Evolutionary conservation across 2,888 invertebrate genomes (phyloP), one percentile per base, ranked within the genome.

Genomic region (Apodemia mormo): DNA sequence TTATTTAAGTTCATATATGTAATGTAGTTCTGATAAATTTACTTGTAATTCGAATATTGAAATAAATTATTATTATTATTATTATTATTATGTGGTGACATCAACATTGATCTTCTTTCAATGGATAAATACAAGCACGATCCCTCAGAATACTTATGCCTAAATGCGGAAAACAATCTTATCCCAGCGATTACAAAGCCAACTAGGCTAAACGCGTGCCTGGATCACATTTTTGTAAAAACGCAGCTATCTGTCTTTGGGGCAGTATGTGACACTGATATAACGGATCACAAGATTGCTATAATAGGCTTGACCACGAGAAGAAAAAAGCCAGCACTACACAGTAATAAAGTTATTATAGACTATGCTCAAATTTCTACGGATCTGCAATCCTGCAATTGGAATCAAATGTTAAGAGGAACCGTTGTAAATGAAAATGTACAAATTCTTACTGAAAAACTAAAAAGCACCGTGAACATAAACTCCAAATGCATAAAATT

Each of bases 1-100:
- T n/a, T n/a, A n/a, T n/a, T n/a, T n/a, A n/a, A n/a, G n/a, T n/a
- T n/a, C n/a, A n/a, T n/a, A n/a, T n/a, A n/a, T n/a, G n/a, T n/a
- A n/a, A n/a, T n/a, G n/a, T n/a, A n/a, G n/a, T n/a, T n/a, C n/a
- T n/a, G n/a, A n/a, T n/a, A n/a, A n/a, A n/a, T n/a, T n/a, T n/a
- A n/a, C n/a, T n/a, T n/a, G n/a, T n/a, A n/a, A n/a, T n/a, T n/a
- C n/a, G n/a, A n/a, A n/a, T n/a, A n/a, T n/a, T n/a, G n/a, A n/a
- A n/a, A n/a, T n/a, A n/a, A n/a, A n/a, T n/a, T n/a, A n/a, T n/a
- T n/a, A n/a, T n/a, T n/a, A n/a, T n/a, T n/a, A n/a, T n/a, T n/a
- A n/a, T n/a, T n/a, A n/a, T n/a, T n/a, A n/a, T n/a, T 70, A 10
- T 30, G 61, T 8, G 64, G 67, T 33, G 70, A 70, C 30, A 9